phyloP scores from a whole-genome alignment of 2,888 invertebrate species.

The Charanyca ferruginea region DNA sequence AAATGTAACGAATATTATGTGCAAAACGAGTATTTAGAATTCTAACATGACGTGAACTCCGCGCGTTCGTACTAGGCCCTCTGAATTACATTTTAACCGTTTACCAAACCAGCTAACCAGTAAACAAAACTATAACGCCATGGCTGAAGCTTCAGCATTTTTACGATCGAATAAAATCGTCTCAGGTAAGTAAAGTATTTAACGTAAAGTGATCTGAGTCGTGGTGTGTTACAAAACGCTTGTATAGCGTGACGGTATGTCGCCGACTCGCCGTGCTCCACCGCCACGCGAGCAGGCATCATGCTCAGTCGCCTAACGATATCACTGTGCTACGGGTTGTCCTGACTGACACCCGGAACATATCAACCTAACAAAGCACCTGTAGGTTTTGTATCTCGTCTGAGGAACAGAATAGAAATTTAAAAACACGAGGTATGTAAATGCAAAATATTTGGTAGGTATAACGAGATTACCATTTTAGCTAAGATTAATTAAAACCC shows the following conservation, averaged over 20 bases:
- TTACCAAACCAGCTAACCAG: background rate
- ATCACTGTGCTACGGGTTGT: constrained; percentile 23
- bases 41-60: no score
- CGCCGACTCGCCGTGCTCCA: constrained; percentile 54
- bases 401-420: background rate
- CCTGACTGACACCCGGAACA: constrained; percentile 12
- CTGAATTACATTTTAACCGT: no score
- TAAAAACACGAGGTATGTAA: background rate
- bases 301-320: constrained; percentile 43
- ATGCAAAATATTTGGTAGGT: no score
- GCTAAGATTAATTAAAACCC: background rate
- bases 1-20: no score
- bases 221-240: constrained; percentile 60
- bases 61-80: no score
- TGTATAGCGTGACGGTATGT: constrained; percentile 71
- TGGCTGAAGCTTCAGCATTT: constrained; percentile 22
- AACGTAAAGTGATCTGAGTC: constrained; percentile 49
- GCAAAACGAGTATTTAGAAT: no score
- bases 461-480: background rate
- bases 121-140: background rate
- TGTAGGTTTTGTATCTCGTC: background rate
- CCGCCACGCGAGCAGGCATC: constrained; percentile 38
- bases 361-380: background rate
- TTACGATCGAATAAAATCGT: constrained; percentile 29
- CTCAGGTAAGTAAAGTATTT: constrained; percentile 29